phyloP scores from a whole-genome alignment of 2,797 vertebrate species.

The Halcyon badia region DNA sequence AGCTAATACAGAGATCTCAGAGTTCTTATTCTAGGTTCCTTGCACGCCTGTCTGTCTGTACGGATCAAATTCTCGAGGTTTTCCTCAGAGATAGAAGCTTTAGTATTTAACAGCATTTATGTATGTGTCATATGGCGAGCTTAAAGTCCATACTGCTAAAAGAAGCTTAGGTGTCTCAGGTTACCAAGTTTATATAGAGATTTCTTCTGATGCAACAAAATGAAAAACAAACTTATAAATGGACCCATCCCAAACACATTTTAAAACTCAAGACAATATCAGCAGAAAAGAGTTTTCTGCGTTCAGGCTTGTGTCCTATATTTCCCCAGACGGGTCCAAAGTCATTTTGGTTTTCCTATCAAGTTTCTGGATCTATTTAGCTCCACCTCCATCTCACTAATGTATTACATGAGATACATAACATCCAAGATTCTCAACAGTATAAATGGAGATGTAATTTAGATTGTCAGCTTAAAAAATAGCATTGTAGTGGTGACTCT shows the following conservation, averaged over 20 bases:
- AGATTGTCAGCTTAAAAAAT: not conserved
- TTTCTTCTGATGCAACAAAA: slow-evolving; percentile 25
- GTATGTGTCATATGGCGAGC: not conserved
- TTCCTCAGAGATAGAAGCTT: not conserved
- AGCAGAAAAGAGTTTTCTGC: not conserved
- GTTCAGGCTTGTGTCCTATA: not conserved
- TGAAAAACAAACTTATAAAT: not conserved
- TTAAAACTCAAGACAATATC: not conserved
- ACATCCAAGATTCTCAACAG: not conserved
- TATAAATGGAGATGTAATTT: not conserved
- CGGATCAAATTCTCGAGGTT: not conserved
- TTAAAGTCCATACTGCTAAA: not conserved
- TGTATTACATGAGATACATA: not conserved
- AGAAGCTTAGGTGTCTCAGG: not conserved
- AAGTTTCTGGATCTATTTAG: not conserved
- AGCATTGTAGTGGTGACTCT: not conserved
- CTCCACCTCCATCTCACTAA: not conserved
- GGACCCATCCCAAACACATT: not conserved
- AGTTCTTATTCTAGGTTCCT: not conserved
- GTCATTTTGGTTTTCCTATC: not conserved
- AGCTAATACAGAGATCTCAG: not conserved
- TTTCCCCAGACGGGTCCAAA: not conserved
- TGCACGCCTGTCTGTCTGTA: not conserved
- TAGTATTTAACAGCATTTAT: not conserved
- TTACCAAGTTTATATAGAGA: not conserved